These are phyloP conservation scores for Lindbergichthys nudifrons DNA, from an alignment of 2,797 vertebrate genomes.

Conservation along the genomic window DNA sequence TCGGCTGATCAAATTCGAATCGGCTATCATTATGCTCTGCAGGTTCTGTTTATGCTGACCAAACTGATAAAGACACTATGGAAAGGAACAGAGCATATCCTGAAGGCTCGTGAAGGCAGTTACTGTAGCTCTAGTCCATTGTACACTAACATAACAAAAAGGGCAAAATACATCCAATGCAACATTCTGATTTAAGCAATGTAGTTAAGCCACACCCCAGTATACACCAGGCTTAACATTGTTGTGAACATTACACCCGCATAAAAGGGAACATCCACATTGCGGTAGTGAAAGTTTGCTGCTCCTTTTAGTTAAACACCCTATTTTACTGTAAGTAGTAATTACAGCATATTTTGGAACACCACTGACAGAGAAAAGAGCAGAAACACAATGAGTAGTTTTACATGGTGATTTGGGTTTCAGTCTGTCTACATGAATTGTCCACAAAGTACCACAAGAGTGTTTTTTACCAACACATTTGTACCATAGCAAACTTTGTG, in stretches of 20 bases:
- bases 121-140: too few relatives aligned
- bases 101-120: too few relatives aligned
- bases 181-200: too few relatives aligned
- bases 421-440: slow-evolving; percentile 23
- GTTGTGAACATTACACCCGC: background rate
- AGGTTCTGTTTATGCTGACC: too few relatives aligned
- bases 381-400: slow-evolving; percentile 14
- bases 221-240: too few relatives aligned
- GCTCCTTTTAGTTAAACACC: background rate
- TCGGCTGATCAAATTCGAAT: too few relatives aligned
- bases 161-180: too few relatives aligned
- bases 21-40: too few relatives aligned
- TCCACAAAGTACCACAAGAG: slow-evolving; percentile 27
- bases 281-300: background rate
- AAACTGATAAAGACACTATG: too few relatives aligned
- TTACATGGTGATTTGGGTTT: slow-evolving; percentile 2
- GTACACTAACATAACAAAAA: too few relatives aligned
- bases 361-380: slow-evolving; percentile 22
- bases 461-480: slow-evolving; percentile 31
- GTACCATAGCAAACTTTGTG: slow-evolving; percentile 9
- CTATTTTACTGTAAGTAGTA: slow-evolving; percentile 16
- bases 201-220: too few relatives aligned
- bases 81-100: too few relatives aligned
- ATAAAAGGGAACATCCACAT: slow-evolving; percentile 15
- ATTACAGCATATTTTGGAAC: slow-evolving; percentile 30